These are phyloP conservation scores for Plecotus auritus DNA, from an alignment of 2,113 vertebrate species.

Conservation along the genomic window DNA sequence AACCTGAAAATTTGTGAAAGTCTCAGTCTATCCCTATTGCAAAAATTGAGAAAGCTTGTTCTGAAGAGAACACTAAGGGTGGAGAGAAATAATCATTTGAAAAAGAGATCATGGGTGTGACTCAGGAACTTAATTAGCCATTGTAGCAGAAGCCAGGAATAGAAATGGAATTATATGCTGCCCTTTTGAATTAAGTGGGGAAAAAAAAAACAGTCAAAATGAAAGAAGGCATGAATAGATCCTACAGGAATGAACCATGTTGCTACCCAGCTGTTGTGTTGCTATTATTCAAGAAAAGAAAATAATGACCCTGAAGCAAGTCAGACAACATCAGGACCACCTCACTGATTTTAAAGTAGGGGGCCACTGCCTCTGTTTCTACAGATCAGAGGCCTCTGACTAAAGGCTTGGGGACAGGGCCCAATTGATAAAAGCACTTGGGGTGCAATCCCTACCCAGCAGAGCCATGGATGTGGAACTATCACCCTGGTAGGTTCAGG, in stretches of 20 bases:
- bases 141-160: not conserved
- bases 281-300: not conserved
- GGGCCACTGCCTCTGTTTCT: not conserved
- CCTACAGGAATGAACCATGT: not conserved
- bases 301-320: not conserved
- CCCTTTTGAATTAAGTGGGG: not conserved
- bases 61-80: not conserved
- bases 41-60: not conserved
- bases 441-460: not conserved
- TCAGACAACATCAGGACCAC: not conserved
- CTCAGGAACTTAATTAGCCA: not conserved
- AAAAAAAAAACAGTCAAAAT: not conserved
- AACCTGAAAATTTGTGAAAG: not conserved
- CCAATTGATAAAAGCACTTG: not conserved
- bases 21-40: not conserved
- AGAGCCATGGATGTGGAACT: not conserved
- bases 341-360: not conserved
- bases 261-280: not conserved
- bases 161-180: not conserved
- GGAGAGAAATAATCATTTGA: not conserved
- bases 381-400: not conserved
- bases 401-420: not conserved
- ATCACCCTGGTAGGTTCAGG: not conserved
- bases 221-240: not conserved
- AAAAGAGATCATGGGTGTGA: not conserved